Base-by-base conservation (phyloP, 2,888 invertebrate species). In the Andrena haemorrhoa region DNA sequence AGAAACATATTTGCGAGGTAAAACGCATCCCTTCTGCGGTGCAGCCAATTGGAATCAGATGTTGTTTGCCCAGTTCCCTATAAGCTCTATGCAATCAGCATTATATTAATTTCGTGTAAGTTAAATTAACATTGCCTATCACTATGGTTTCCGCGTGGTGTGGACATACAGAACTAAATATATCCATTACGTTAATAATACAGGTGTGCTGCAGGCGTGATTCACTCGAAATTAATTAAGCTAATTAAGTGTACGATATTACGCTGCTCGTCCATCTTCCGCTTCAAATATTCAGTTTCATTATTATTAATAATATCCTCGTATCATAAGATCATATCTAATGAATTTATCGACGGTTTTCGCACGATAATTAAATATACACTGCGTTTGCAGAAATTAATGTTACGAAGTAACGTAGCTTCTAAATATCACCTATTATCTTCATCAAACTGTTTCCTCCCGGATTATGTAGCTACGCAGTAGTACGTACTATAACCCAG, bases 171-270 rank as follows among this genome's bases (percentile, higher is more conserved):
- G 4, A 58, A 31, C 16, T 12, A 1, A 4, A 41, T 16, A 41
- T 41, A 12, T 41, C 16, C 26, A 63, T 61, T 35, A 23, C 2
- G 10, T 56, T 61, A 61, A 20, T 26, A 10, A 61, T 49, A 12
- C 16, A 16, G 2, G 29, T 2, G 7, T n/a, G 3, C 16, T 6
- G 12, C 20, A 6, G 5, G 10, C 23, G 2, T 10, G 31, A 58
- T 56, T 12, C 53, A 16, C 5, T 12, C 5, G 26, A 7, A 61
- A 35, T 61, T 63, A 70, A 75, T 75, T 23, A 41, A 56, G 47
- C 10, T 63, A 70, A 61, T 61, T 70, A 61, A 35, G 23, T 29
- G 12, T 4, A 20, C 7, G 8, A 53, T 31, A 4, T 12, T 20
- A 6, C 8, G 10, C 6, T 16, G 56, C 0, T 4, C 0, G 8